These are phyloP conservation scores for Lates japonicus DNA, from an alignment of 2,797 vertebrate genomes.

Conservation along the genomic window DNA sequence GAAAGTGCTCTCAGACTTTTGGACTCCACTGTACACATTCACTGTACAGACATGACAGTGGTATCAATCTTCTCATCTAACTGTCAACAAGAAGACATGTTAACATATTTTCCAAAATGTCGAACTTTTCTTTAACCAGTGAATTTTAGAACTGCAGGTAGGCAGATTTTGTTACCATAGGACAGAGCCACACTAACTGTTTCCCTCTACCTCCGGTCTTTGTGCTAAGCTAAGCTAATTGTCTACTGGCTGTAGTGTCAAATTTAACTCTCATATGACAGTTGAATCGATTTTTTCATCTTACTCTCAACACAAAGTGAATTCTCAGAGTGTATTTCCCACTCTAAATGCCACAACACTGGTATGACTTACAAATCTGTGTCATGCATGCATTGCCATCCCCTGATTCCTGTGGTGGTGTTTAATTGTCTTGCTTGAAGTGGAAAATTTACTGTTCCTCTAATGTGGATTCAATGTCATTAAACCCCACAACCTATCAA, in stretches of 20 bases:
- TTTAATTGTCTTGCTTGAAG: neutral
- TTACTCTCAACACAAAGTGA: neutral
- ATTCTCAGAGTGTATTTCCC: neutral
- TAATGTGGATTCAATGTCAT: conserved; percentile 23
- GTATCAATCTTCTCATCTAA: too few species aligned
- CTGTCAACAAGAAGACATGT: too few species aligned
- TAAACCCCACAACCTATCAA: conserved; percentile 28
- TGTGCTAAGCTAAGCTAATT: neutral
- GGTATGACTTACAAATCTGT: neutral
- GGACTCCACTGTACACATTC: too few species aligned
- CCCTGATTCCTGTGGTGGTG: neutral
- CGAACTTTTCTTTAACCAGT: too few species aligned
- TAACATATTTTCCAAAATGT: too few species aligned
- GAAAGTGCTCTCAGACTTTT: too few species aligned
- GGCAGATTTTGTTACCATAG: too few species aligned
- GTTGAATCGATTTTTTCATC: neutral
- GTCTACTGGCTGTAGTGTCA: neutral
- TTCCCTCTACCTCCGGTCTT: neutral
- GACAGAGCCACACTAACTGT: too few species aligned
- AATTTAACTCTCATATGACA: neutral
- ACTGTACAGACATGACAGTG: too few species aligned
- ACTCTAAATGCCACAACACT: neutral
- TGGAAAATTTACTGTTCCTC: conserved; percentile 18
- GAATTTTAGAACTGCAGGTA: too few species aligned
- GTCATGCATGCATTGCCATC: neutral